phyloP scores from a whole-genome alignment of 2,888 invertebrate genomes.

The Tribolium freemani region DNA sequence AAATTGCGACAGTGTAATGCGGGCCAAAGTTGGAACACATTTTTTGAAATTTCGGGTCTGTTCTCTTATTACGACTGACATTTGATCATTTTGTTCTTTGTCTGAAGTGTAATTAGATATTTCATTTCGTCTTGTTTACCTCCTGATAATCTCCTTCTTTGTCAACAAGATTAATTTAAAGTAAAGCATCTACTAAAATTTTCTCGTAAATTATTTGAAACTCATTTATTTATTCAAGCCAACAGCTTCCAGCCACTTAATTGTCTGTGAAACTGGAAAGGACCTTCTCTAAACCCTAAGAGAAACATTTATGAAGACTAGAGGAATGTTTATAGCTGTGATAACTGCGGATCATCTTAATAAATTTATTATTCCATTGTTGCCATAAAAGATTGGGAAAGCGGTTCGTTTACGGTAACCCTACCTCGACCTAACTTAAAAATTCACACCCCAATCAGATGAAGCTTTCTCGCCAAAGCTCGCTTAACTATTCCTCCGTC shows the following conservation, averaged over 20 bases:
- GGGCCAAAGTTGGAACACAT: not conserved
- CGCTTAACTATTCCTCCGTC: not conserved
- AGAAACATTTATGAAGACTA: conserved; percentile 8
- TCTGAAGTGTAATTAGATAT: not conserved
- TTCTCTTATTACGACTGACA: not conserved
- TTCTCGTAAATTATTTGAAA: not conserved
- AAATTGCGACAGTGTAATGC: not conserved
- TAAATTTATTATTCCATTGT: conserved; percentile 3
- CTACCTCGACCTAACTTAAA: not conserved
- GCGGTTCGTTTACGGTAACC: too few relatives aligned
- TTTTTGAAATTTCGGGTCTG: too few relatives aligned
- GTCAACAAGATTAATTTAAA: not conserved
- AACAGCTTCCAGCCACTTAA: not conserved
- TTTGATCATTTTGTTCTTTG: not conserved
- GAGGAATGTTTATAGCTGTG: conserved; percentile 1
- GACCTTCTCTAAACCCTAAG: not conserved
- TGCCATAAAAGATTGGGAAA: not conserved
- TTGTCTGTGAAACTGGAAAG: conserved; percentile 2
- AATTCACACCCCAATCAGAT: conserved; percentile 4
- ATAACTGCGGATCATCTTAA: conserved; percentile 1
- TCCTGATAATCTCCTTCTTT: not conserved
- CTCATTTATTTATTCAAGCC: not conserved
- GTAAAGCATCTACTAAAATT: not conserved
- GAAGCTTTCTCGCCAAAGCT: not conserved
- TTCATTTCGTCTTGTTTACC: not conserved